phyloP scores from a whole-genome alignment of 1,140 invertebrate genomes.

The Glomeris maerens region DNA sequence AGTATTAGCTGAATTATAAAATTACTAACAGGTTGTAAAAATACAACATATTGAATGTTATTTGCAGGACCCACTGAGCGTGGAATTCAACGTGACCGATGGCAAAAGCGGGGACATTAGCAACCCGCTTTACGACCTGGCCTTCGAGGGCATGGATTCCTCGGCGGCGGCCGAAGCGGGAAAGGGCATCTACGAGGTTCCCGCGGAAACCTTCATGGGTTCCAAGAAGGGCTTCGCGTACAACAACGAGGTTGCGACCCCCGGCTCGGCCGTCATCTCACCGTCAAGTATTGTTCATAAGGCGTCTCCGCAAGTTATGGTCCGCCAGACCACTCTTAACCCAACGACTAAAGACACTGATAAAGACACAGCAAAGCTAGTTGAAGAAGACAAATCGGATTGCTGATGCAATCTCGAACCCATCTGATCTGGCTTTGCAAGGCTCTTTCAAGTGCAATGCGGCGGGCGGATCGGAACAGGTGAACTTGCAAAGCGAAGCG shows the following conservation, averaged over 20 bases:
- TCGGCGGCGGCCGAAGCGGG: conserved; percentile 7
- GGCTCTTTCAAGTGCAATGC: no score
- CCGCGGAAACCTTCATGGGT: conserved; percentile 56
- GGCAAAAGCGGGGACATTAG: conserved; percentile 67
- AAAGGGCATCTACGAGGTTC: conserved; percentile 39
- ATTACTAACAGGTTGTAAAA: not conserved
- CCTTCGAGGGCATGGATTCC: conserved; percentile 26
- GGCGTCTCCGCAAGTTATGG: conserved; percentile 52
- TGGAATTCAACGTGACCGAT: conserved; percentile 58
- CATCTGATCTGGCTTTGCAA: no score
- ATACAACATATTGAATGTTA: conserved; percentile 1
- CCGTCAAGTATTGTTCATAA: conserved; percentile 65
- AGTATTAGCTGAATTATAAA: no score
- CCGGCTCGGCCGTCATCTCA: conserved; percentile 50
- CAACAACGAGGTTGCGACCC: conserved; percentile 21
- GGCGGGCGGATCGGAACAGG: no score
- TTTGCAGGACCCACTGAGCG: conserved; percentile 47
- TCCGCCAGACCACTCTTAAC: conserved; percentile 61
- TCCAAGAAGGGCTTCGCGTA: conserved; percentile 7
- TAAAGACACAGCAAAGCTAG: conserved; percentile 77
- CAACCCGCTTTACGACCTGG: conserved; percentile 87
- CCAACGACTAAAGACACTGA: conserved; percentile 68
- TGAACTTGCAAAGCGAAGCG: no score
- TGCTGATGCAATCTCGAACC: no score
- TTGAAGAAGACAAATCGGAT: conserved; percentile 62